These are phyloP conservation scores for Chloropsis cyanopogon DNA, from an alignment of 2,113 vertebrate species.

Conservation along the genomic window DNA sequence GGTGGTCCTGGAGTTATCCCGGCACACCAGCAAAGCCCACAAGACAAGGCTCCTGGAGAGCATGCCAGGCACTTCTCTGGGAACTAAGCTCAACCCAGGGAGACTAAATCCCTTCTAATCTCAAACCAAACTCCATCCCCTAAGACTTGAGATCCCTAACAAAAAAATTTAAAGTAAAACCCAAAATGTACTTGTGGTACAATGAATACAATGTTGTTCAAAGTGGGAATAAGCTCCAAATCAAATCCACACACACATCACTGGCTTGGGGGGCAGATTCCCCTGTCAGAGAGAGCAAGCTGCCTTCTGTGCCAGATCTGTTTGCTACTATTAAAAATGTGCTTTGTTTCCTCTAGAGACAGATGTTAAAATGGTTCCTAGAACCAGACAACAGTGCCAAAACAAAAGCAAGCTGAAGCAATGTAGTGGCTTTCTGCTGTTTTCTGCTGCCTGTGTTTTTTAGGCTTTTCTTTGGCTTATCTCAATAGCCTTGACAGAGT, in stretches of 20 bases:
- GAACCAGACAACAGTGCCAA: not conserved
- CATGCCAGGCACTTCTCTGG: not conserved
- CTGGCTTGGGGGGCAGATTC: not conserved
- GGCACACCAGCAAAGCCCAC: not conserved
- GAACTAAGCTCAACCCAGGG: not conserved
- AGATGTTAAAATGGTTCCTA: slow-evolving; percentile 11
- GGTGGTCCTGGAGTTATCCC: not conserved
- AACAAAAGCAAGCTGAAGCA: not conserved
- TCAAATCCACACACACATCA: not conserved
- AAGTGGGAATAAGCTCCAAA: not conserved
- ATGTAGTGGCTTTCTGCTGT: not conserved
- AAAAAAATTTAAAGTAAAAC: not conserved
- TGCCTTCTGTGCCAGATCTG: not conserved
- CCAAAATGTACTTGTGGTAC: not conserved
- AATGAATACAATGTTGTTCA: not conserved
- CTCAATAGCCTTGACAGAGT: not conserved
- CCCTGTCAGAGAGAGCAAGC: not conserved
- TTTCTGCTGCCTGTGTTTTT: not conserved
- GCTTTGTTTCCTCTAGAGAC: slow-evolving; percentile 1
- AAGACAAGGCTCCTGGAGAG: not conserved
- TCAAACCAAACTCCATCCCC: not conserved
- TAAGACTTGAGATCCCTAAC: not conserved
- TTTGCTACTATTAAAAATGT: not conserved
- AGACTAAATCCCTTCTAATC: not conserved
- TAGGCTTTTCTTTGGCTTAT: not conserved